Conservation (phyloP, 1,140 invertebrate genomes). For the Homarus americanus region DNA sequence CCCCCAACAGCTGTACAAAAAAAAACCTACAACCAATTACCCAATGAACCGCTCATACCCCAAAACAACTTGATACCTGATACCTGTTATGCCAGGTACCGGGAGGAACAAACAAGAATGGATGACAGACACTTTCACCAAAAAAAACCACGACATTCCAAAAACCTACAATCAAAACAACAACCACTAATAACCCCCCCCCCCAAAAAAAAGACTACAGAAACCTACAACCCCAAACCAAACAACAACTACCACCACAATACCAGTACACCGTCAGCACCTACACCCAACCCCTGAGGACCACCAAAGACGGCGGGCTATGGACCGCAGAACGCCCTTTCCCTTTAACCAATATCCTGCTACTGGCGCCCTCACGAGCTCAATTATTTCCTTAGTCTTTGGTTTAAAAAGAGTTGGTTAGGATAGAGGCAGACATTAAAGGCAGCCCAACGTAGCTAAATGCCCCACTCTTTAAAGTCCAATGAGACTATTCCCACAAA, state of each 20-base stretch:
- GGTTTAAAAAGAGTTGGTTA: background rate
- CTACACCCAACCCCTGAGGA: background rate
- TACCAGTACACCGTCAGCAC: background rate
- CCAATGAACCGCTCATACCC: too few species aligned
- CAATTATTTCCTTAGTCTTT: conserved; percentile 13
- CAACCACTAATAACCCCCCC: too few species aligned
- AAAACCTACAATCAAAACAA: too few species aligned
- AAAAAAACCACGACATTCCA: too few species aligned
- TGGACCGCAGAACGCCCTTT: background rate
- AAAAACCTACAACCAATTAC: too few species aligned
- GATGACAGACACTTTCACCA: too few species aligned
- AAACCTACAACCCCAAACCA: background rate
- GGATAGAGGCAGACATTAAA: conserved; percentile 3
- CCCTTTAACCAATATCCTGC: background rate
- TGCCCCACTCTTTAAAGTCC: background rate
- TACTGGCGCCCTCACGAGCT: background rate
- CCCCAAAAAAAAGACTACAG: too few species aligned
- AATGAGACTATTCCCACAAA: conserved; percentile 10
- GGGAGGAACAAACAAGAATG: too few species aligned
- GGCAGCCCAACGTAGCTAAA: conserved; percentile 5
- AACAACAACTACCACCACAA: background rate
- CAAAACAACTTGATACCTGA: too few species aligned
- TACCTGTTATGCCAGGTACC: too few species aligned
- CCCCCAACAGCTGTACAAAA: too few species aligned
- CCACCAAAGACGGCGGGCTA: too few species aligned